A percentile compares a stretch with the other conserved stretches of the same genome.
phyloP scores from a whole-genome alignment of 2,888 invertebrate species.

The Abrostola tripartita region DNA sequence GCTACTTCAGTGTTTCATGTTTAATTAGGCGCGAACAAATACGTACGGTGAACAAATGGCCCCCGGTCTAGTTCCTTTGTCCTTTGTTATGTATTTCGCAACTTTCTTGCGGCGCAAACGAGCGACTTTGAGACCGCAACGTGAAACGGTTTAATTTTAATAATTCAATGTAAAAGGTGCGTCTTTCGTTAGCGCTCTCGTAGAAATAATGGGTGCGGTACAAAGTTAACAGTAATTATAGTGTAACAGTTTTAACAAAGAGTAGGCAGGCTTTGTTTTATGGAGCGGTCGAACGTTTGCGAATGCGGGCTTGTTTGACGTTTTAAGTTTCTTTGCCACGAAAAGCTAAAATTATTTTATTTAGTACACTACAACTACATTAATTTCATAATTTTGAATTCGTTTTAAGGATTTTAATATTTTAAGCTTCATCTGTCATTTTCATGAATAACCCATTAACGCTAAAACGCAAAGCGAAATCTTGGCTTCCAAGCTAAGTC shows the following conservation, averaged over 20 bases:
- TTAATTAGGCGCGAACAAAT: conserved; percentile 87
- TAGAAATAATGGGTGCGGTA: conserved; percentile 47
- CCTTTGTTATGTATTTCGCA: conserved; percentile 82
- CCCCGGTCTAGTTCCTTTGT: conserved; percentile 80
- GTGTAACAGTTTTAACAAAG: conserved; percentile 42
- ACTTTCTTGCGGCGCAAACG: conserved; percentile 81
- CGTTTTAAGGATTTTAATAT: too few species aligned
- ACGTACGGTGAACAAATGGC: conserved; percentile 83
- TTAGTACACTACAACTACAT: too few species aligned
- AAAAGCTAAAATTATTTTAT: not conserved
- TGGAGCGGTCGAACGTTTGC: conserved; percentile 24
- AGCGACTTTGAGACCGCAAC: conserved; percentile 77
- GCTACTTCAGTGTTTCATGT: conserved; percentile 75
- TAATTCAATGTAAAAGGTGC: conserved; percentile 74
- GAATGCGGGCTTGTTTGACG: conserved; percentile 22
- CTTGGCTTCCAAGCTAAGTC: too few species aligned
- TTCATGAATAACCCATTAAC: too few species aligned
- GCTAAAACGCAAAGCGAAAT: too few species aligned
- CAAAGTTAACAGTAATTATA: conserved; percentile 51
- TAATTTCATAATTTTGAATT: too few species aligned
- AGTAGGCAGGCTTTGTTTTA: conserved; percentile 24
- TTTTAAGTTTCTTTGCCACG: not conserved
- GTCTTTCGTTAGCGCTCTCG: conserved; percentile 62
- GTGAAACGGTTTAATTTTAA: conserved; percentile 80
- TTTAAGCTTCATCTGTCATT: too few species aligned